phyloP scores from a whole-genome alignment of 2,113 vertebrate genomes.

The Balaenoptera acutorostrata region DNA sequence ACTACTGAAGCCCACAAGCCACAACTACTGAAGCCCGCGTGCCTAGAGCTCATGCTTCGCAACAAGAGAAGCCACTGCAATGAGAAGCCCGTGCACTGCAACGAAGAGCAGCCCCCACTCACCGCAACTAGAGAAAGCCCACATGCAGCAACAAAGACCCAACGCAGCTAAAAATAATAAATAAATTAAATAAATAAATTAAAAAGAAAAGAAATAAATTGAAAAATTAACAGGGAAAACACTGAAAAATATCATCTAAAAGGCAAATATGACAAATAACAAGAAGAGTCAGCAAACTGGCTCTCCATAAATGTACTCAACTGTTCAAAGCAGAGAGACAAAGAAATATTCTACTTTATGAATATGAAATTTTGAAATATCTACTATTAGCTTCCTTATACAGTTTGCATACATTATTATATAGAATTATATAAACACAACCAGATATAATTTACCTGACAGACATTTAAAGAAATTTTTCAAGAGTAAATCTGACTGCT shows the following conservation, averaged over 20 bases:
- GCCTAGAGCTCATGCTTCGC: too few relatives aligned
- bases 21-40: too few relatives aligned
- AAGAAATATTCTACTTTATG: not conserved
- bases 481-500: not conserved
- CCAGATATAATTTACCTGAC: not conserved
- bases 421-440: not conserved
- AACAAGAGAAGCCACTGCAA: too few relatives aligned
- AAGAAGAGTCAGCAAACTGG: not conserved
- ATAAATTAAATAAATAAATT: too few relatives aligned
- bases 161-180: too few relatives aligned
- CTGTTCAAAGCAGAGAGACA: not conserved
- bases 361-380: not conserved
- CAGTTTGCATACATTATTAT: not conserved
- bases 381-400: not conserved
- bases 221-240: not conserved
- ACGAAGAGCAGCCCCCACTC: too few relatives aligned
- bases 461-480: not conserved
- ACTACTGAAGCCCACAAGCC: too few relatives aligned
- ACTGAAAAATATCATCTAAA: not conserved
- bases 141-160: too few relatives aligned
- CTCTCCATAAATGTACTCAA: not conserved
- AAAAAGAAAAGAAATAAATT: not conserved
- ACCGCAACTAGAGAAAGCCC: too few relatives aligned
- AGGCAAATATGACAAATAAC: not conserved
- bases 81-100: too few relatives aligned